Base-by-base conservation (phyloP, 1,140 invertebrate genomes). In the Ips typographus region DNA sequence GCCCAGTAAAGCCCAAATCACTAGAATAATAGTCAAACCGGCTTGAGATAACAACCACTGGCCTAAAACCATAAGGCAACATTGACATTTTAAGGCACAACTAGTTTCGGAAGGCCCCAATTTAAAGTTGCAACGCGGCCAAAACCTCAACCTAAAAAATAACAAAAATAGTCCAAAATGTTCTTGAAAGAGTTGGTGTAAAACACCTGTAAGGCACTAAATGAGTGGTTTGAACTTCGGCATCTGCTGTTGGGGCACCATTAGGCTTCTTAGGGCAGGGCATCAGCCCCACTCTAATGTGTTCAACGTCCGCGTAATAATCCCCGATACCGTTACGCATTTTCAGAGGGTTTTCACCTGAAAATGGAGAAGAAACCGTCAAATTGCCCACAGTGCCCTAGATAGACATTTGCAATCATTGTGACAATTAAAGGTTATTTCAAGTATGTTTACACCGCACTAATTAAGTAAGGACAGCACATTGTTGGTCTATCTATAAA, bases 1-100 rank as follows among this genome's bases (percentile, higher is more conserved):
- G 38, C 86, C 86, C 0, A 84, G 75, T 7, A 88, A 72, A 0
- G 84, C 82, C 87, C 87, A 88, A 3, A 83, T 72, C 1, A 82
- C 72, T 7, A 88, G 74, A 1, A 87, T 76, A 71, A 82, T 80
- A 1, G 82, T 78, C 2, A 88, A 75, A 39, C 86, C 86, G 56
- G 77, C 71, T 72, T 84, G 82, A 39, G 80, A 82, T 40, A 83
- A 72, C 7, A 80, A 66, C 77, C 80, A 78, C 64, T 81, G 78
- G 56, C 80, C 79, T 4, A 81, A 8, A 7, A 77, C 68, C 68
- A 72, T 72, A 58, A 76, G 75, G 42, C 71, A 75, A 63, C 79
- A 77, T 60, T 72, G 70, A 7, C 75, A 61, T 67, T 71, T 65
- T 7, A 75, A 58, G 5, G 65, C 68, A 55, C 76, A 76, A 41